These are phyloP conservation scores for Sinohyriopsis cumingii DNA, from an alignment of 2,888 invertebrate species.

Conservation along the genomic window DNA sequence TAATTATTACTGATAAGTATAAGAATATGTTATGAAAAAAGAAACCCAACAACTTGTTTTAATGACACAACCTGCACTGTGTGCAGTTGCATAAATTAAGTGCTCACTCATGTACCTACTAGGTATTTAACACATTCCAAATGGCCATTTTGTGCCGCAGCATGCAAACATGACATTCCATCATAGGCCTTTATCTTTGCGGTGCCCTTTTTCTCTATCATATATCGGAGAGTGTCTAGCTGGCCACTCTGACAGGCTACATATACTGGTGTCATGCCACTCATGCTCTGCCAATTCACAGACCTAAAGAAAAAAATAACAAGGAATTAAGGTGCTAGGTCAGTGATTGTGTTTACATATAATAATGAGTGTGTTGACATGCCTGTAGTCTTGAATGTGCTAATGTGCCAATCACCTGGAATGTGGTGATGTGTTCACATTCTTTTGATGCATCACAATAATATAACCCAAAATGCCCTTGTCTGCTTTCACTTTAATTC, in stretches of 20 bases:
- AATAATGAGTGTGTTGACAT: no score
- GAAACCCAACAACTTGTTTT: background rate
- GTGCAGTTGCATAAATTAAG: background rate
- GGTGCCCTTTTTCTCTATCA: slow-evolving; percentile 88
- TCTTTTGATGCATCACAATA: no score
- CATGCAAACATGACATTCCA: slow-evolving; percentile 92
- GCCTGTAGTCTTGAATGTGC: no score
- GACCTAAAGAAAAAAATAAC: slow-evolving; percentile 74
- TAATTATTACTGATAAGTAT: no score
- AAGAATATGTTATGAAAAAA: no score
- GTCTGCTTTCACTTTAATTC: no score
- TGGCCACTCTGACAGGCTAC: slow-evolving; percentile 92
- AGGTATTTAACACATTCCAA: slow-evolving; percentile 91
- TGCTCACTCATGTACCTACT: slow-evolving; percentile 76
- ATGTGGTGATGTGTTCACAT: no score
- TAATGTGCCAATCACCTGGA: no score
- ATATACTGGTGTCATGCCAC: slow-evolving; percentile 91
- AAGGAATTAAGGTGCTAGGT: no score
- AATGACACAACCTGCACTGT: background rate
- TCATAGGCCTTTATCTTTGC: slow-evolving; percentile 88
- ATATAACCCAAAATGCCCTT: no score
- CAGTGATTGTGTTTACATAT: background rate
- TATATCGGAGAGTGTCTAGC: slow-evolving; percentile 87
- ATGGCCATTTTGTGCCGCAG: slow-evolving; percentile 91
- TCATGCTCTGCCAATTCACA: slow-evolving; percentile 93